A percentile compares a stretch with the other conserved stretches of the same genome.
Conservation (phyloP, 2,113 vertebrate genomes). For the Silurus glanis region DNA sequence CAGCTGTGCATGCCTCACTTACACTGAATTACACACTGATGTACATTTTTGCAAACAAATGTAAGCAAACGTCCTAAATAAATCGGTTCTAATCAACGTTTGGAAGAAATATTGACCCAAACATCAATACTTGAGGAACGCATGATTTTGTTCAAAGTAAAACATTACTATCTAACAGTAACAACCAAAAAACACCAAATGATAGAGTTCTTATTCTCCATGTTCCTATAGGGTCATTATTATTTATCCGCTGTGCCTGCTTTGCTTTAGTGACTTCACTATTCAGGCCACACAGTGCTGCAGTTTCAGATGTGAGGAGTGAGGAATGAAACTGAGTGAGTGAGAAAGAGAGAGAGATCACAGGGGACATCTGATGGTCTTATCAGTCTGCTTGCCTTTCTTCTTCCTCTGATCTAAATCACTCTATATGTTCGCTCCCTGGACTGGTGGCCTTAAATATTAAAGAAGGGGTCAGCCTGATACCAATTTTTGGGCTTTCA, state of each 20-base stretch:
- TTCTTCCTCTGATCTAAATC: constrained; percentile 48
- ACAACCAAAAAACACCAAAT: background rate
- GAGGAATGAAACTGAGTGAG: background rate
- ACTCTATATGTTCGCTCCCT: constrained; percentile 12
- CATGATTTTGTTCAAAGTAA: background rate
- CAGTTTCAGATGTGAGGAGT: constrained; percentile 45
- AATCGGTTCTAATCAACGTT: background rate
- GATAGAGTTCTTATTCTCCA: background rate
- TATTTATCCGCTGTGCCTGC: background rate
- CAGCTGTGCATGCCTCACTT: background rate
- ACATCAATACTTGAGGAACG: background rate
- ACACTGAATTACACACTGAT: background rate
- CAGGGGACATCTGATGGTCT: constrained; percentile 49
- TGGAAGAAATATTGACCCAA: background rate
- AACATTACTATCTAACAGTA: background rate
- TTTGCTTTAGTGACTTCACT: constrained; percentile 4
- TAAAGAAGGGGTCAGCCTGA: constrained; percentile 1
- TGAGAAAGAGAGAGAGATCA: constrained; percentile 29
- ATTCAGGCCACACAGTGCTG: constrained; percentile 13
- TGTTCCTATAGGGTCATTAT: background rate
- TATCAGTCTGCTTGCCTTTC: constrained; percentile 44
- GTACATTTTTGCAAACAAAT: background rate
- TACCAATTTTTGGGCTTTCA: background rate
- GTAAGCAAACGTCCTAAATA: background rate
- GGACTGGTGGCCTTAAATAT: background rate